A percentile compares a stretch with the other conserved stretches of the same genome.
Conservation (phyloP, 1,140 invertebrate genomes). For the Zaprionus africanus region DNA sequence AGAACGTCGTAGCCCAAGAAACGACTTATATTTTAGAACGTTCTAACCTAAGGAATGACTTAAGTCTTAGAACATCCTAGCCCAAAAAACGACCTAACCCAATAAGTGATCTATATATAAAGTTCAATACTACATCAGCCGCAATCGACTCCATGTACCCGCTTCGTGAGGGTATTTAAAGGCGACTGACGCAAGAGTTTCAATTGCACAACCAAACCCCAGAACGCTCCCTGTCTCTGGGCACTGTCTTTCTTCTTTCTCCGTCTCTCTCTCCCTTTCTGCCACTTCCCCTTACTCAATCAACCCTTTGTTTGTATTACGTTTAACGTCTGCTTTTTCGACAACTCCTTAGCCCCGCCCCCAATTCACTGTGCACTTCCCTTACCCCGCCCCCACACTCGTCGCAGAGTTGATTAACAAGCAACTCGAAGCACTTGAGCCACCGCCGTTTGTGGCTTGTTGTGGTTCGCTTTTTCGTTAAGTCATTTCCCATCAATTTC, state of each 20-base stretch:
- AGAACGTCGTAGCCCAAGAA: neutral
- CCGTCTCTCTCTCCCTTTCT: neutral
- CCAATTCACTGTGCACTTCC: neutral
- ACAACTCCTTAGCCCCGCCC: slow-evolving; percentile 4
- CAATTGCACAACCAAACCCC: slow-evolving; percentile 47
- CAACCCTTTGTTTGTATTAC: slow-evolving; percentile 21
- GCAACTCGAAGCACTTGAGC: slow-evolving; percentile 39
- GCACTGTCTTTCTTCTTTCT: neutral
- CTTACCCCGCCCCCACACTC: neutral
- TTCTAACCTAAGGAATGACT: neutral
- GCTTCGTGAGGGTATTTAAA: neutral
- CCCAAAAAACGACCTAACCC: neutral
- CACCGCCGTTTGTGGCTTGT: slow-evolving; percentile 40
- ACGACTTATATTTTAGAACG: neutral
- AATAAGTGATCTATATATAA: no score
- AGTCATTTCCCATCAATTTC: slow-evolving; percentile 77
- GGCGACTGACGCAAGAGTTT: slow-evolving; percentile 31
- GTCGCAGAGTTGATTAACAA: slow-evolving; percentile 33
- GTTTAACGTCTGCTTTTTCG: slow-evolving; percentile 30
- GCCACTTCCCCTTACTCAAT: neutral
- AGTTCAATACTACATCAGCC: no score
- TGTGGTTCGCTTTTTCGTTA: slow-evolving; percentile 53
- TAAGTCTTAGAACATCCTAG: neutral
- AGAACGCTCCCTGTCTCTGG: slow-evolving; percentile 4
- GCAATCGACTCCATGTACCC: neutral